Base-by-base conservation (phyloP, 2,113 vertebrate genomes). In the Heteronetta atricapilla region DNA sequence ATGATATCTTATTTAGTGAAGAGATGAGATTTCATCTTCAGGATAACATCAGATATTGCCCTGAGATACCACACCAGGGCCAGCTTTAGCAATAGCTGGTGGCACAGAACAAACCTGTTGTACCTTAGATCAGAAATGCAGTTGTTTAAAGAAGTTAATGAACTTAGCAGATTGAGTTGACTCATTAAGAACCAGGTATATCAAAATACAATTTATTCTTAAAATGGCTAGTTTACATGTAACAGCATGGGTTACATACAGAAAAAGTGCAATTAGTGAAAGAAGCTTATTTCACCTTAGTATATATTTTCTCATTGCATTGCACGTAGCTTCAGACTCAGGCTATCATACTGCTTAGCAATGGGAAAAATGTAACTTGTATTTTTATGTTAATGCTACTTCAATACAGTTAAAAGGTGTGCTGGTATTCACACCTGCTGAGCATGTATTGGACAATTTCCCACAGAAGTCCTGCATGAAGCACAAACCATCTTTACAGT, bases 201-300 rank as follows among this genome's bases (percentile, higher is more conserved):
- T 85, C 94, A 98, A 97, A 98, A 97, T 80, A 97, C 85, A 91
- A 90, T 97, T 98, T 98, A 98, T 97, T 98, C 72, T 76, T 96
- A 75, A 96, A 96, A 97, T 46, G 12, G 46, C 82, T 79, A 89
- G 59, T 85, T 96, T 90, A 96, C 66, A 95, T 28, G 52, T 78
- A 91, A 93, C 64, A 96, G 95, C 88, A 93, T 69, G 55, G 75
- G 73, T 94, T 97, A 95, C 20, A 26, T 31, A 89, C 31, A 58
- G 58, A 80, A 34, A 92, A 95, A 91, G 75, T 87, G 85, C 89
- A 78, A 75, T 87, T 82, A 91, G 72, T 90, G 73, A 29, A 91
- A 38, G n/a, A 95, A 46, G 44, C 34, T 94, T 85, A 67, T 84
- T 93, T 94, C 36, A 86, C 81, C 46, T 84, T 70, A 50, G 34